A percentile compares a stretch with the other conserved stretches of the same genome.
Evolutionary conservation across 1,140 invertebrate genomes (phyloP).

Genomic region (Zaprionus ornatus): DNA sequence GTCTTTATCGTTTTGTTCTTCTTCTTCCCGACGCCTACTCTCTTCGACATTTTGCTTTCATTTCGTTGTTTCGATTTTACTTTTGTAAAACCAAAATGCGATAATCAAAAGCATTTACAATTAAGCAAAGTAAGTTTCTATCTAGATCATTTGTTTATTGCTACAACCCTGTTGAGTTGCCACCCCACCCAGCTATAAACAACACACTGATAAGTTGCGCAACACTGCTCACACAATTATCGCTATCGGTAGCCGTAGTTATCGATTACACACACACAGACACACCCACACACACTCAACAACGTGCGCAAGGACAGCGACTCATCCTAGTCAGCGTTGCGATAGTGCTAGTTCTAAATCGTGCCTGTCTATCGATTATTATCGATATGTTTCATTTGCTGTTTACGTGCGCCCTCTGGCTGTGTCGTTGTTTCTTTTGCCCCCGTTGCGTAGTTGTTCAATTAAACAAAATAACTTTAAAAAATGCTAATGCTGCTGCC

Average conservation of each 20-base stretch:
- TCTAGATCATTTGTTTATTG: conserved; percentile 57
- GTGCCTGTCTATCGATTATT: conserved; percentile 20
- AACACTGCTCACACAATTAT: conserved; percentile 21
- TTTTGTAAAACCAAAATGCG: conserved; percentile 29
- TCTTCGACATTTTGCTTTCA: conserved; percentile 61
- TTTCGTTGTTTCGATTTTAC: conserved; percentile 50
- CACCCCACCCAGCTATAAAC: not conserved
- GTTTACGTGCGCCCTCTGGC: not conserved
- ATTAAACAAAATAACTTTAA: not conserved
- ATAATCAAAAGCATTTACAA: conserved; percentile 75
- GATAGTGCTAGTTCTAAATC: not conserved
- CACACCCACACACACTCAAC: not conserved
- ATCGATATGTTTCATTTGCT: not conserved
- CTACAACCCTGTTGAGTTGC: conserved; percentile 40
- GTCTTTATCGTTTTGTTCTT: conserved; percentile 53
- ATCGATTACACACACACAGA: conserved; percentile 32
- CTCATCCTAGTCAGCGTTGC: conserved; percentile 7
- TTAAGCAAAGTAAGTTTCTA: conserved; percentile 78
- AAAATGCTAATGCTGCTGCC: not conserved
- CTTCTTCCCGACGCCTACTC: conserved; percentile 55
- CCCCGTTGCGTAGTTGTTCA: not conserved
- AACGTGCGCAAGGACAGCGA: conserved; percentile 15
- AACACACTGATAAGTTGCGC: conserved; percentile 25
- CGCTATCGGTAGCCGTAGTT: conserved; percentile 25
- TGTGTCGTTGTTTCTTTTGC: not conserved